A percentile compares a stretch with the other conserved stretches of the same genome.
Evolutionary conservation across 2,797 vertebrate genomes (phyloP).

Genomic region (Pseudochromis fuscus): DNA sequence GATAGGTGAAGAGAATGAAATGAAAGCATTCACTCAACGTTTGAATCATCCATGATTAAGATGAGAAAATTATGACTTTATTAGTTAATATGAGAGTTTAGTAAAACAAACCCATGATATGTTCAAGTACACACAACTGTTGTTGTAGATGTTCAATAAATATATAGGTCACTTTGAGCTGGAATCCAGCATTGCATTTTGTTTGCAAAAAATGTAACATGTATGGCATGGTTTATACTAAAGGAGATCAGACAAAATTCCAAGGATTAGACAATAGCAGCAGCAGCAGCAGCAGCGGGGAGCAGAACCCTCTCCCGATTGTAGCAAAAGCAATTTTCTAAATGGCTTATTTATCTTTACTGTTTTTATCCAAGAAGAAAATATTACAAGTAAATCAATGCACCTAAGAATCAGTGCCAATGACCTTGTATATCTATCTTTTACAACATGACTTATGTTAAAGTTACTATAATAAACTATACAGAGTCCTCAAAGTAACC

Average conservation of each 20-base stretch:
- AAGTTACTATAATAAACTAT: slow-evolving; percentile 25
- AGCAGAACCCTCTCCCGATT: slow-evolving; percentile 28
- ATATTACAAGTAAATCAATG: slow-evolving; percentile 14
- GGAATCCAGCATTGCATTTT: slow-evolving; percentile 23
- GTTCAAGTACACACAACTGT: slow-evolving; percentile 8
- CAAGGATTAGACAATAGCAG: slow-evolving; percentile 15
- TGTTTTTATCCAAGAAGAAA: slow-evolving; percentile 27
- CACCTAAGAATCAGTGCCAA: slow-evolving; percentile 11
- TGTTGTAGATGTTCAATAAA: slow-evolving; percentile 39
- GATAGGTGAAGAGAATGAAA: slow-evolving; percentile 56
- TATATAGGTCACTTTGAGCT: slow-evolving; percentile 29
- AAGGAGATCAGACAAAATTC: slow-evolving; percentile 19
- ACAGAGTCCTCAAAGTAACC: slow-evolving; percentile 45
- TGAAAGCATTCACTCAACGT: slow-evolving; percentile 55
- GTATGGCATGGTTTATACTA: neutral
- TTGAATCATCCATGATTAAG: slow-evolving; percentile 56
- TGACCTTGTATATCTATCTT: slow-evolving; percentile 7
- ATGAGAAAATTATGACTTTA: slow-evolving; percentile 52
- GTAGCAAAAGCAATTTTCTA: slow-evolving; percentile 54
- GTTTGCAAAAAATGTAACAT: slow-evolving; percentile 19
- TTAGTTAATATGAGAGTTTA: slow-evolving; percentile 32
- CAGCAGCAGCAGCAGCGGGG: slow-evolving; percentile 12
- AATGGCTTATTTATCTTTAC: slow-evolving; percentile 44
- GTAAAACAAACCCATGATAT: slow-evolving; percentile 12
- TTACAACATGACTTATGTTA: slow-evolving; percentile 9